Evolutionary conservation across 30 jellyfish, hydroid and myxozoan genomes (phyloP).

Genomic region (Catostylus mosaicus): DNA sequence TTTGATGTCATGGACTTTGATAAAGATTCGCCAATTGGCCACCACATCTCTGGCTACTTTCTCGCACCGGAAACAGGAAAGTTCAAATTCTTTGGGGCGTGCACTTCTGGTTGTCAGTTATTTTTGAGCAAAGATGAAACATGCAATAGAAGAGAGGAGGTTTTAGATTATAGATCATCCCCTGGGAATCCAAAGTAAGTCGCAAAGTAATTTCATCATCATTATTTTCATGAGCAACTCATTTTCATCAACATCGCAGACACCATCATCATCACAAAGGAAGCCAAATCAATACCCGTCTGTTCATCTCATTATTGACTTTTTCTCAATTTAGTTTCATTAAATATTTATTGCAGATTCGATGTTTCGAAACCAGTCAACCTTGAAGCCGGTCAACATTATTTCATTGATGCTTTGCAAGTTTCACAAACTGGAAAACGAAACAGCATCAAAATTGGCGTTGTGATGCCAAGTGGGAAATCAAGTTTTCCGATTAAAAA

Average conservation of each 20-base stretch:
- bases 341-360: slow-evolving; percentile 44
- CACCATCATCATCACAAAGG: too few species aligned
- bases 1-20: slow-evolving; percentile 74
- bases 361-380: slow-evolving; percentile 80
- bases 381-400: slow-evolving; percentile 85
- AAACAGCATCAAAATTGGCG: slow-evolving; percentile 89
- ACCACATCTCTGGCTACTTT: slow-evolving; percentile 88
- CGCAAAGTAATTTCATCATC: neutral
- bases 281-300: too few species aligned
- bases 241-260: too few species aligned
- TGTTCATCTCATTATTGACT: too few species aligned
- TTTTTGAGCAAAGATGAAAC: slow-evolving; percentile 90
- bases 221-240: neutral
- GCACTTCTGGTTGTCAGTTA: slow-evolving; percentile 87
- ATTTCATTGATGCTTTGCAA: slow-evolving; percentile 96
- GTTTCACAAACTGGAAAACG: slow-evolving; percentile 69
- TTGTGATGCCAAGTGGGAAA: slow-evolving; percentile 93
- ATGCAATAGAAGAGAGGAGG: slow-evolving; percentile 79
- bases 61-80: slow-evolving; percentile 97
- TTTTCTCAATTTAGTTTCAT: too few species aligned
- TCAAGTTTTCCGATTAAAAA: slow-evolving; percentile 86
- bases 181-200: slow-evolving; percentile 51
- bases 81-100: slow-evolving; percentile 88
- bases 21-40: slow-evolving; percentile 75
- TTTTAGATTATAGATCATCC: slow-evolving; percentile 70